Conservation (phyloP, 2,888 invertebrate species). For the Tolmerus cingulatus region DNA sequence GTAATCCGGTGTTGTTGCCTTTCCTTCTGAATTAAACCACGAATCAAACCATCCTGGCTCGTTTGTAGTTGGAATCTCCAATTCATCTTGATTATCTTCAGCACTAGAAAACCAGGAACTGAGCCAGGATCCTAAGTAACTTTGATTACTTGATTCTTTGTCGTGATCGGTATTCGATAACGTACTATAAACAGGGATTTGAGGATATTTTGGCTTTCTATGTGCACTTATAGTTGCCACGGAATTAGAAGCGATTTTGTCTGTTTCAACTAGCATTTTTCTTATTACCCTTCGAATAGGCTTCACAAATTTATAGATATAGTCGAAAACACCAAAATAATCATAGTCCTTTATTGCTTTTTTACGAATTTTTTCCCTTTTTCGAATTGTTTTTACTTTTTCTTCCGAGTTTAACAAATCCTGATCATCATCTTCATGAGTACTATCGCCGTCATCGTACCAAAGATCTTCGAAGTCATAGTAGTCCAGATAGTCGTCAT, state of each 20-base stretch:
- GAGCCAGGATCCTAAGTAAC: slow-evolving; percentile 56
- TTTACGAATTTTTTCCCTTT: neutral
- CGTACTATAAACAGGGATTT: slow-evolving; percentile 55
- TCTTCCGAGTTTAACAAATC: neutral
- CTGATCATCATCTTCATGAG: neutral
- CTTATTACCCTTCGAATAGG: slow-evolving; percentile 58
- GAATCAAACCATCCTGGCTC: slow-evolving; percentile 58
- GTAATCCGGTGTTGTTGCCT: slow-evolving; percentile 48
- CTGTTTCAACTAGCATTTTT: neutral
- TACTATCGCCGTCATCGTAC: slow-evolving; percentile 6
- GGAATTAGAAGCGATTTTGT: neutral
- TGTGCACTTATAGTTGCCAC: neutral
- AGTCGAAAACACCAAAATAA: slow-evolving; percentile 53
- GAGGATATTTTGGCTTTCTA: slow-evolving; percentile 54
- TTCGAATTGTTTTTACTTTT: neutral
- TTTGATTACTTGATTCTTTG: neutral
- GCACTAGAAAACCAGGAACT: slow-evolving; percentile 58
- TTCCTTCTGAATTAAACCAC: slow-evolving; percentile 56
- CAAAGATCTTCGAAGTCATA: slow-evolving; percentile 24
- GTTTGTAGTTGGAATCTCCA: slow-evolving; percentile 48
- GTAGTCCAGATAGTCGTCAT: slow-evolving; percentile 20
- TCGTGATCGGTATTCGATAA: neutral
- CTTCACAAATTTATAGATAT: slow-evolving; percentile 59
- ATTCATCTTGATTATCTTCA: slow-evolving; percentile 54
- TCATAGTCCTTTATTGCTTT: slow-evolving; percentile 44